Evolutionary conservation across 2,113 vertebrate genomes (phyloP).

Genomic region (Rhombomys opimus): DNA sequence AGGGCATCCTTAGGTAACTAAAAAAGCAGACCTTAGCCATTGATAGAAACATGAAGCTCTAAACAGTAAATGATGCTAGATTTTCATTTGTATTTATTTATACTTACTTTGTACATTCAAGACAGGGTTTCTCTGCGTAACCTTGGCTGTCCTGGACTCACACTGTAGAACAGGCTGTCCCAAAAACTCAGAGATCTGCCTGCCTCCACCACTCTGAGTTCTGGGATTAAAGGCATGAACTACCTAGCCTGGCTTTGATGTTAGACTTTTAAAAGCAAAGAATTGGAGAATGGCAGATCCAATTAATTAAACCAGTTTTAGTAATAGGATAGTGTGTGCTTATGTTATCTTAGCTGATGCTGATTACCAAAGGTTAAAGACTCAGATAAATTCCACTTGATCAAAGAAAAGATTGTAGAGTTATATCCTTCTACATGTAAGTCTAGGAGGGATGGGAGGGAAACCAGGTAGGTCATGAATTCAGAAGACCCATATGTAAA

Average conservation of each 20-base stretch:
- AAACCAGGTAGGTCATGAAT: not conserved
- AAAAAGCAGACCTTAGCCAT: conserved; percentile 1
- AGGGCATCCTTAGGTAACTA: not conserved
- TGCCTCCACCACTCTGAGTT: too few species aligned
- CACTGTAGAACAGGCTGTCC: too few species aligned
- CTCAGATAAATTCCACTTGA: not conserved
- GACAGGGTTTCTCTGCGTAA: too few species aligned
- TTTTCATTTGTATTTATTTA: not conserved
- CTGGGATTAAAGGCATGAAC: too few species aligned
- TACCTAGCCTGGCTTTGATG: not conserved
- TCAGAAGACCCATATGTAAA: conserved; percentile 18
- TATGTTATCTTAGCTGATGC: not conserved
- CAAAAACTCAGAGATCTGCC: too few species aligned
- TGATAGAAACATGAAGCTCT: conserved; percentile 27
- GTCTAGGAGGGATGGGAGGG: not conserved
- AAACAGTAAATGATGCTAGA: conserved; percentile 29
- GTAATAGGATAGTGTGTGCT: not conserved
- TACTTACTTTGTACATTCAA: too few species aligned
- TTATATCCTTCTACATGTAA: conserved; percentile 10
- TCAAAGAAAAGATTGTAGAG: conserved; percentile 17
- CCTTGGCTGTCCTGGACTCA: too few species aligned
- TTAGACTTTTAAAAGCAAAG: conserved; percentile 58
- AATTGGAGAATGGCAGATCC: not conserved
- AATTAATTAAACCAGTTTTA: conserved; percentile 60
- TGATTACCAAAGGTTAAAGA: conserved; percentile 31